phyloP scores from a whole-genome alignment of 2,113 vertebrate species.

The Perca flavescens region DNA sequence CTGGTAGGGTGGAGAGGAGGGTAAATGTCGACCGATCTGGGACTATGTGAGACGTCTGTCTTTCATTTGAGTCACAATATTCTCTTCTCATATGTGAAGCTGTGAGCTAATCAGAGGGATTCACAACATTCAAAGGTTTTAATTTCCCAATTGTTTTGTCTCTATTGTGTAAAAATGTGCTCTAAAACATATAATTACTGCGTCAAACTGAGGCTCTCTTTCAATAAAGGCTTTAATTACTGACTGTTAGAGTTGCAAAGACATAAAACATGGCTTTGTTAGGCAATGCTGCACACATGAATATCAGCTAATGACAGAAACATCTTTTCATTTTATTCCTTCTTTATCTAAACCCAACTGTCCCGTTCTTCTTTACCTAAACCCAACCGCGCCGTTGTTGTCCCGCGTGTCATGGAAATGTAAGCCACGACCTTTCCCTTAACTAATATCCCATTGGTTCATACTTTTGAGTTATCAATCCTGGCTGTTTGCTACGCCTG shows the following conservation, averaged over 20 bases:
- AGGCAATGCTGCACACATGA: background rate
- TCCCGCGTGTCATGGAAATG: too few relatives aligned
- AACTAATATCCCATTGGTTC: too few relatives aligned
- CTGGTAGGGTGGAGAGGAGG: background rate
- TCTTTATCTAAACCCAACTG: too few relatives aligned
- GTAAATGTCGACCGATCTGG: background rate
- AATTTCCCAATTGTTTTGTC: conserved; percentile 15
- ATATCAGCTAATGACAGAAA: background rate
- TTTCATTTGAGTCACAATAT: background rate
- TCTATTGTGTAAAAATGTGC: background rate
- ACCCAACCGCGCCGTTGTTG: too few relatives aligned
- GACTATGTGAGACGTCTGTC: background rate
- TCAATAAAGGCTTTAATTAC: conserved; percentile 9
- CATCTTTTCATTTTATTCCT: too few relatives aligned
- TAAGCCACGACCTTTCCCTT: too few relatives aligned
- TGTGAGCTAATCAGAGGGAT: conserved; percentile 15
- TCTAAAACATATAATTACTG: background rate
- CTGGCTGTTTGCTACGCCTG: too few relatives aligned
- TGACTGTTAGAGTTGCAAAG: background rate
- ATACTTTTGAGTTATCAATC: too few relatives aligned
- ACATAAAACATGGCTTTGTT: background rate
- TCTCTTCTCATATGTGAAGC: background rate
- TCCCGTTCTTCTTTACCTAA: too few relatives aligned
- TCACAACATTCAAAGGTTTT: background rate
- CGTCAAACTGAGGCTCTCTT: background rate